Base-by-base conservation (phyloP, 2,113 vertebrate species). In the Uria aalge region DNA sequence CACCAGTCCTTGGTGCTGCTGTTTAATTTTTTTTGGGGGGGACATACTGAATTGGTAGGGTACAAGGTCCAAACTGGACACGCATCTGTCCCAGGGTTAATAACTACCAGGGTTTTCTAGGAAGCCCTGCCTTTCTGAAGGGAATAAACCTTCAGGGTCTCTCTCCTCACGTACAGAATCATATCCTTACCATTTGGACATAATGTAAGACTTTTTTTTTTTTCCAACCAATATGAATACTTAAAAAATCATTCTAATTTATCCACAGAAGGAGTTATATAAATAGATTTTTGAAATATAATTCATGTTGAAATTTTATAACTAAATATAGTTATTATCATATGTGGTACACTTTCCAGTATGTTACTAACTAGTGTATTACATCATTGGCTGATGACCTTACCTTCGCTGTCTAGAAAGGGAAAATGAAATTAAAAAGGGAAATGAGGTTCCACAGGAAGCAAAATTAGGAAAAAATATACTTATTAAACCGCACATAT, bases 371-470 rank as follows among this genome's bases (percentile, higher is more conserved):
- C 59, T 7, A 4, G 60, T 6, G 7, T 68, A 75, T 94, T 91
- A 56, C 64, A 81, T 91, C 77, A 64, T 50, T 67, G 69, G 30
- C 73, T 87, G 86, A 60, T 75, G 73, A 86, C 59, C 52, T 94
- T 86, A 50, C 50, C 60, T 95, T 84, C 10, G 34, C 72, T 88
- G 59, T 73, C 68, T 84, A 81, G 79, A 75, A 97, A 88, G 34
- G 80, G 68, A 75, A 93, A 89, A 64, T 2, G 2, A 87, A 94
- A 92, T 87, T 75, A 78, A 87, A 94, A 86, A 83, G 59, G 38
- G 52, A 92, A 81, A 96, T 86, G 48, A 95, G 29, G 8, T 94
- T 86, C 27, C 83, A 60, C 60, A 87, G 80, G 83, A 94, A 71
- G 68, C 5, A 2, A 80, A 86, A 56, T 53, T 66, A 19, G 40